Evolutionary conservation across 2,888 invertebrate genomes (phyloP).

Genomic region (Spisula solida): DNA sequence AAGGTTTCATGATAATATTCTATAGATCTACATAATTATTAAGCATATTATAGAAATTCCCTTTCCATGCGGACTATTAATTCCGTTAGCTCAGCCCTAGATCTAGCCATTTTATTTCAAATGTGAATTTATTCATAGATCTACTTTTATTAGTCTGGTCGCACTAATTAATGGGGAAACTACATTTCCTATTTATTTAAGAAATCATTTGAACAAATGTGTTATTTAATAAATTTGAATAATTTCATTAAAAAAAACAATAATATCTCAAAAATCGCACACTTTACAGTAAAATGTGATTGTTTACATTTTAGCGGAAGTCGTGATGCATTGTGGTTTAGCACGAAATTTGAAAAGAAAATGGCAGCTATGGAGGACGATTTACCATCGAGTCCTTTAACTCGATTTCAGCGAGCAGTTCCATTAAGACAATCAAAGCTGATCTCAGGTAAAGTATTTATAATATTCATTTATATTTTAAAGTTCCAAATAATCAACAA

Average conservation of each 20-base stretch:
- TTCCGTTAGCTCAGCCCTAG: too few relatives aligned
- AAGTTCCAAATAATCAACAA: too few relatives aligned
- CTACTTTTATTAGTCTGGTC: too few relatives aligned
- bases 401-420: slow-evolving; percentile 65
- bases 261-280: not conserved
- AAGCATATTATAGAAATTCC: too few relatives aligned
- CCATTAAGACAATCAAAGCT: slow-evolving; percentile 64
- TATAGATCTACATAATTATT: too few relatives aligned
- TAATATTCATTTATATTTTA: not conserved
- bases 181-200: too few relatives aligned
- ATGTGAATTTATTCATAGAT: too few relatives aligned
- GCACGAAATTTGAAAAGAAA: slow-evolving; percentile 74
- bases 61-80: too few relatives aligned
- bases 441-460: slow-evolving; percentile 43
- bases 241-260: not conserved
- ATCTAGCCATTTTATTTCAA: too few relatives aligned
- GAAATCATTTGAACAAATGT: too few relatives aligned
- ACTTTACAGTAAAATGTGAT: slow-evolving; percentile 7
- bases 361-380: slow-evolving; percentile 71
- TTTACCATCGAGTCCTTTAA: slow-evolving; percentile 61
- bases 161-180: too few relatives aligned
- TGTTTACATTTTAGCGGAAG: slow-evolving; percentile 70
- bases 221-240: too few relatives aligned
- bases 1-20: not conserved
- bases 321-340: slow-evolving; percentile 70